Conservation (phyloP, 2,113 vertebrate species). For the Rhineura floridana region DNA sequence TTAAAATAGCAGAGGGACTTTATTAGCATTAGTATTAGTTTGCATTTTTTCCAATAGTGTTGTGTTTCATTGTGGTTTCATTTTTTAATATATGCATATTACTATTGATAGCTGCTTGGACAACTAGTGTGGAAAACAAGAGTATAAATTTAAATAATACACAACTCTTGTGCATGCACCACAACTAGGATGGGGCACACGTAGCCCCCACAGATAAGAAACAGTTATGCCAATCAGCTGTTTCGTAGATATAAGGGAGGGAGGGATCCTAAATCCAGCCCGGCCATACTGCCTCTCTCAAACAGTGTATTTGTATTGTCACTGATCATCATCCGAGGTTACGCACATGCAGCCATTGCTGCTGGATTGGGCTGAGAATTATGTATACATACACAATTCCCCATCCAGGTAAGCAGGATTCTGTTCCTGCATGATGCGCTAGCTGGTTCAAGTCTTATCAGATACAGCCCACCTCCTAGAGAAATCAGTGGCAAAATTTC, state of each 20-base stretch:
- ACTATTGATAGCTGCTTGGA: background rate
- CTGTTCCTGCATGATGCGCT: too few relatives aligned
- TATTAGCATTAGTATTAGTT: background rate
- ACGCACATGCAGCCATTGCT: background rate
- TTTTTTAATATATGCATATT: background rate
- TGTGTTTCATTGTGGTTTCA: background rate
- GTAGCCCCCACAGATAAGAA: background rate
- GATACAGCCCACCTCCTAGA: background rate
- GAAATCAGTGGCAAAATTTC: background rate
- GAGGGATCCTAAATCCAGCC: background rate
- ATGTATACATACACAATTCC: background rate
- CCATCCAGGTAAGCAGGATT: background rate
- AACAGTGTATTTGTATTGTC: background rate
- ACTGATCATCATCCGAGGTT: background rate
- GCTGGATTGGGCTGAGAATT: background rate
- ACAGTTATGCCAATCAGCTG: background rate
- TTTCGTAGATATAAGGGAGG: background rate
- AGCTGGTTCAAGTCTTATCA: background rate
- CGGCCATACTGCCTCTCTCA: background rate
- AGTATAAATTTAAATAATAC: background rate
- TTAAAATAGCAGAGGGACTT: conserved; percentile 19
- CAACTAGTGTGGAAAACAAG: background rate
- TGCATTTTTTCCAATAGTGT: background rate
- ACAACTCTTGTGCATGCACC: background rate
- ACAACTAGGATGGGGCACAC: background rate